Conservation (phyloP, 2,797 vertebrate genomes). For the Gadopsis bispinosus region DNA sequence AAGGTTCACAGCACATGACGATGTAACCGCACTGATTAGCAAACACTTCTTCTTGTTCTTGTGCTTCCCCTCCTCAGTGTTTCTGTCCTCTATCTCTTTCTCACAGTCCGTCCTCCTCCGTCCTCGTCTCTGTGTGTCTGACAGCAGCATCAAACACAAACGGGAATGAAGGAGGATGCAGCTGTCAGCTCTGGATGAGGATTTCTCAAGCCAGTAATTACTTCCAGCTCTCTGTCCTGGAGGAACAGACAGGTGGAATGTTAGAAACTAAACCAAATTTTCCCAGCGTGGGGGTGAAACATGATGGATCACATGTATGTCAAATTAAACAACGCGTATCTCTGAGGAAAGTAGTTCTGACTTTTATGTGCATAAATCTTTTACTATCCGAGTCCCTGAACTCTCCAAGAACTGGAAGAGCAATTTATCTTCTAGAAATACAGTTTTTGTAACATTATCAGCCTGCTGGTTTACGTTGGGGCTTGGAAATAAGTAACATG, state of each 20-base stretch:
- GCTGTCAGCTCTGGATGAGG: neutral
- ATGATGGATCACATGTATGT: too few relatives aligned
- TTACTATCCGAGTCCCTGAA: neutral
- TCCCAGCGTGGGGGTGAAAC: too few relatives aligned
- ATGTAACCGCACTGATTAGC: neutral
- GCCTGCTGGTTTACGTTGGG: too few relatives aligned
- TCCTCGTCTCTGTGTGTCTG: neutral
- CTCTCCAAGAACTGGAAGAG: neutral
- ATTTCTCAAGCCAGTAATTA: slow-evolving; percentile 17
- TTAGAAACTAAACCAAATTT: too few relatives aligned
- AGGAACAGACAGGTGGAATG: neutral
- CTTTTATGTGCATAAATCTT: neutral
- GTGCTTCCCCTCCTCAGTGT: neutral
- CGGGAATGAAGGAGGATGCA: neutral
- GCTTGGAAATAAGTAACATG: too few relatives aligned
- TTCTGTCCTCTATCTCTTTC: slow-evolving; percentile 1
- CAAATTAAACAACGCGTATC: too few relatives aligned
- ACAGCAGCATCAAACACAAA: slow-evolving; percentile 7
- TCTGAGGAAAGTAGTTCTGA: neutral
- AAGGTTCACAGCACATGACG: neutral
- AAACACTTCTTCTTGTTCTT: neutral
- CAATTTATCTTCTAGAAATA: neutral
- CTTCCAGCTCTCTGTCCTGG: neutral
- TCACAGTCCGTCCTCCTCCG: neutral
- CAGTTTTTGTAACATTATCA: too few relatives aligned